Conservation (phyloP, 1,140 invertebrate species). For the Holcopasites calliopsidis region DNA sequence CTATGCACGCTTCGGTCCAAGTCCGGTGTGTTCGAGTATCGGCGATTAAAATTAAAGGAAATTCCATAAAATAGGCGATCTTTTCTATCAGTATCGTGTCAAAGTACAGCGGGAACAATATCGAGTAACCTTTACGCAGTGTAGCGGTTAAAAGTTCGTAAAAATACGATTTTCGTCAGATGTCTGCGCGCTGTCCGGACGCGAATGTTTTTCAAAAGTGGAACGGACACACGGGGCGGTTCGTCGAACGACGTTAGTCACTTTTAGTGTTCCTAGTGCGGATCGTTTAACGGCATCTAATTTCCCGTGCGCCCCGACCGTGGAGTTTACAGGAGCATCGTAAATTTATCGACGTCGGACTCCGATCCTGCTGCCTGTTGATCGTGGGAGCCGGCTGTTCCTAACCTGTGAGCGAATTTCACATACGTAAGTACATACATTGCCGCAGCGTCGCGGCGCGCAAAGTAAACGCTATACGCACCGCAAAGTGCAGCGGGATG, state of each 20-base stretch:
- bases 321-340: background rate
- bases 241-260: slow-evolving; percentile 5
- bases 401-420: slow-evolving; percentile 31
- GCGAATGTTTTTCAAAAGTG: slow-evolving; percentile 1
- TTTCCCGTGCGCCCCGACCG: background rate
- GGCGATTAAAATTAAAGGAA: background rate
- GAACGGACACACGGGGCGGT: background rate
- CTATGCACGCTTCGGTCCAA: background rate
- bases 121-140: background rate
- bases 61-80: background rate
- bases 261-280: background rate
- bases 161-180: background rate
- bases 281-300: slow-evolving; percentile 27
- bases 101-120: background rate
- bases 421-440: background rate
- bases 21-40: no score
- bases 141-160: background rate
- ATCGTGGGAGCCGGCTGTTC: slow-evolving; percentile 14
- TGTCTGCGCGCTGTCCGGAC: background rate
- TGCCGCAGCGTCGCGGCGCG: no score
- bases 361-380: slow-evolving; percentile 26
- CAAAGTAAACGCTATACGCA: background rate
- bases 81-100: background rate
- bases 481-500: slow-evolving; percentile 26
- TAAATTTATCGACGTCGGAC: slow-evolving; percentile 29